phyloP scores from a whole-genome alignment of 2,113 vertebrate genomes.

The Crypturellus undulatus region DNA sequence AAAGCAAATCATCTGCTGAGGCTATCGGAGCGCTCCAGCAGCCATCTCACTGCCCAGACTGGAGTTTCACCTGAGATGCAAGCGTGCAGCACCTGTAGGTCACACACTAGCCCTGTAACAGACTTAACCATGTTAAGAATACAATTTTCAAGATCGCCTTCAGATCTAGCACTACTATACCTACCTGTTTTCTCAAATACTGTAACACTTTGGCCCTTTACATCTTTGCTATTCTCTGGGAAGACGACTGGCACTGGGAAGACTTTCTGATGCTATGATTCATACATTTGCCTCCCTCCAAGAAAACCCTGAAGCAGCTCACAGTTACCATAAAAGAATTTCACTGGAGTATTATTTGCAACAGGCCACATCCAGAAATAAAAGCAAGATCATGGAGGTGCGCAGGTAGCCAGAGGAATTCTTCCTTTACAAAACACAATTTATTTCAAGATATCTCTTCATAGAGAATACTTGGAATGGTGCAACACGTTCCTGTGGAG shows the following conservation, averaged over 20 bases:
- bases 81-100: background rate
- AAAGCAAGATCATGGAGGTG: background rate
- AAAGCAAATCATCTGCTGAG: background rate
- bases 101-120: background rate
- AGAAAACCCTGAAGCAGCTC: background rate
- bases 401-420: background rate
- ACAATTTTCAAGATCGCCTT: background rate
- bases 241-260: background rate
- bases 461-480: background rate
- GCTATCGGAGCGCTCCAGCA: background rate
- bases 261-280: background rate
- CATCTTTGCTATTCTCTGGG: background rate
- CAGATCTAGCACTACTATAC: background rate
- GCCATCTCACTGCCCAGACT: background rate
- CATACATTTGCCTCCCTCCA: background rate
- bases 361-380: background rate
- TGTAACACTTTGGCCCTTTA: background rate
- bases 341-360: background rate
- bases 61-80: background rate
- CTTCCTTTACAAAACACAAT: background rate
- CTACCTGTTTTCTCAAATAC: background rate
- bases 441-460: background rate
- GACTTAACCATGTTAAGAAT: background rate
- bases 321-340: background rate
- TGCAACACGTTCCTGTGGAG: background rate